Conservation (phyloP, 2,888 invertebrate species). For the Oscheius onirici region DNA sequence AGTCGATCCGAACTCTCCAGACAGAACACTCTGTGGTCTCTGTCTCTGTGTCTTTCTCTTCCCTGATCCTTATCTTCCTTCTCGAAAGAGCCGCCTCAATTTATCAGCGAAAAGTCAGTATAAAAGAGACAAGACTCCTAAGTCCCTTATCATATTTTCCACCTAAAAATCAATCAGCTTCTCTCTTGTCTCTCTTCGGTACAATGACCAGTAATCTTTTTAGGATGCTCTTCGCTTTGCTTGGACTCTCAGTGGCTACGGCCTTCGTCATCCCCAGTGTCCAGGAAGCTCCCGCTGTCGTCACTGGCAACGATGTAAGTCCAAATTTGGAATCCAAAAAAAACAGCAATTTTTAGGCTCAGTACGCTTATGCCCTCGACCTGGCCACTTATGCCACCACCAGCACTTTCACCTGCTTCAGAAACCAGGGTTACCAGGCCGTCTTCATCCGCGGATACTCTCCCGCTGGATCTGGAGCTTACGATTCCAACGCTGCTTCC, state of each 20-base stretch:
- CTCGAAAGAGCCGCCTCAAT: not conserved
- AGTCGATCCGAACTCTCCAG: not conserved
- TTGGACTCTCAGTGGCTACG: conserved; percentile 22
- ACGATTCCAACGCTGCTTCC: conserved; percentile 42
- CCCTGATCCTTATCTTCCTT: not conserved
- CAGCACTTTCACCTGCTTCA: conserved; percentile 39
- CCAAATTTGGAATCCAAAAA: not conserved
- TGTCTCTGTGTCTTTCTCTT: not conserved
- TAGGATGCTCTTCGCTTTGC: conserved; percentile 25
- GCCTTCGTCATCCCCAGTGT: conserved; percentile 18
- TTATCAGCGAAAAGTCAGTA: conserved; percentile 1
- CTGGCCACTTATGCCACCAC: conserved; percentile 31
- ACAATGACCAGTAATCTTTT: not conserved
- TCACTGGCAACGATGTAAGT: conserved; percentile 24
- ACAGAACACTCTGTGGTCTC: not conserved
- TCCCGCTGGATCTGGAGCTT: conserved; percentile 47
- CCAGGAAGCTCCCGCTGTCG: conserved; percentile 6
- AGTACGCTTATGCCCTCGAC: conserved; percentile 39
- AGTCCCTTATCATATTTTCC: not conserved
- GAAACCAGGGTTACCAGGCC: conserved; percentile 32
- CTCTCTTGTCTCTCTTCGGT: not conserved
- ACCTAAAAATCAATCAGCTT: not conserved
- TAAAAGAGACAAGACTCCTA: conserved; percentile 7
- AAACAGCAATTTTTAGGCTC: conserved; percentile 6
- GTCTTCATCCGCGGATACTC: conserved; percentile 44